These are phyloP conservation scores for Strix occidentalis DNA, from an alignment of 2,797 vertebrate species.

Conservation along the genomic window DNA sequence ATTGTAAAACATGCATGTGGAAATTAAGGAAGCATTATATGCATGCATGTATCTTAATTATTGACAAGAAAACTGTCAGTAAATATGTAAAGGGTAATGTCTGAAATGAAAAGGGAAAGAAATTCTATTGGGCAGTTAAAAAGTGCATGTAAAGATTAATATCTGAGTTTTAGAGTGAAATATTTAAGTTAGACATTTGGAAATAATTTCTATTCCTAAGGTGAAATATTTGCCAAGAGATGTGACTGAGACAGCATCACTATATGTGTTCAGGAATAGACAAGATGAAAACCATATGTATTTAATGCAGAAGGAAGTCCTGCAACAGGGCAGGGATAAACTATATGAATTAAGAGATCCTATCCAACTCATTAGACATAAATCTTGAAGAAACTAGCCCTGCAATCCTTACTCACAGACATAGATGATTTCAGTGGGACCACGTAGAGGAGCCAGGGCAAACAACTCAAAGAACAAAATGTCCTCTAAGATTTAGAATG, in stretches of 20 bases:
- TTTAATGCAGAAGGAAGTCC: slow-evolving; percentile 47
- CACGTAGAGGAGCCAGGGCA: slow-evolving; percentile 21
- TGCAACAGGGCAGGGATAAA: slow-evolving; percentile 34
- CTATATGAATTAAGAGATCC: slow-evolving; percentile 43
- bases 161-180: slow-evolving; percentile 13
- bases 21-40: not conserved
- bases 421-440: slow-evolving; percentile 32
- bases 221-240: slow-evolving; percentile 56
- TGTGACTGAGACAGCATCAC: slow-evolving; percentile 55
- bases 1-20: not conserved
- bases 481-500: slow-evolving; percentile 26
- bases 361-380: slow-evolving; percentile 35
- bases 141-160: slow-evolving; percentile 33
- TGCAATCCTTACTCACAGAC: not conserved
- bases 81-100: not conserved
- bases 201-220: slow-evolving; percentile 35
- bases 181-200: slow-evolving; percentile 54
- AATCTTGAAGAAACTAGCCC: slow-evolving; percentile 41
- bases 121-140: not conserved
- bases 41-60: not conserved
- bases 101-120: not conserved
- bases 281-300: slow-evolving; percentile 64
- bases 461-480: slow-evolving; percentile 47
- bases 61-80: not conserved
- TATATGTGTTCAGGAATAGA: slow-evolving; percentile 16